phyloP scores from a whole-genome alignment of 2,113 vertebrate genomes.

The Myocastor coypus region DNA sequence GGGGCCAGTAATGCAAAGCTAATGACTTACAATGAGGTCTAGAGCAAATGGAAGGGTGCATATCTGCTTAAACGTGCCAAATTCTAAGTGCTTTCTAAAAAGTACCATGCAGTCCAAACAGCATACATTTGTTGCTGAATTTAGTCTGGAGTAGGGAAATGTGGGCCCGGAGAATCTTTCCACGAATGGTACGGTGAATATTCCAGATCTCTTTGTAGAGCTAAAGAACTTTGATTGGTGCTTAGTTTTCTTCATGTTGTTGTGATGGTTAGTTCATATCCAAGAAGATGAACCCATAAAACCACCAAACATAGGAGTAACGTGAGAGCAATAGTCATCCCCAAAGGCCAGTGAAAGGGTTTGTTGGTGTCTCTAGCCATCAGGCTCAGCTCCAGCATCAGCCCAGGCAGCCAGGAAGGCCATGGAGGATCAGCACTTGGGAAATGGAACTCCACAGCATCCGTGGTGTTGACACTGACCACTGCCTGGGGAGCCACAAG shows the following conservation, averaged over 20 bases:
- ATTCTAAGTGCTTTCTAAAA: slow-evolving; percentile 43
- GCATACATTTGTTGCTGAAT: slow-evolving; percentile 25
- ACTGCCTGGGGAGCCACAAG: neutral
- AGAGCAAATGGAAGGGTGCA: neutral
- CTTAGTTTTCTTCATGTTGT: neutral
- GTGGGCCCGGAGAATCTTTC: slow-evolving; percentile 21
- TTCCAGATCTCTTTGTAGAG: neutral
- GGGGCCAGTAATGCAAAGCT: neutral
- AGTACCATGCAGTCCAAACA: slow-evolving; percentile 48
- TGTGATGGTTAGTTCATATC: neutral
- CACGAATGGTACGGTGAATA: neutral
- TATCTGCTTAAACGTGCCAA: slow-evolving; percentile 15
- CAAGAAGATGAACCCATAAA: neutral
- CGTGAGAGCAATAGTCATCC: neutral
- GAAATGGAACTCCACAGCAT: neutral
- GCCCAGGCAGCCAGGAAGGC: neutral
- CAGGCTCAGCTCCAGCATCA: neutral
- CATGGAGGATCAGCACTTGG: neutral
- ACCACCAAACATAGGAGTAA: neutral
- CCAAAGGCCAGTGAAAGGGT: neutral
- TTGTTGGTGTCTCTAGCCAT: neutral
- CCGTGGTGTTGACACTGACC: neutral
- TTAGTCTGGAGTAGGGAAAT: neutral
- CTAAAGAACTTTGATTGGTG: neutral
- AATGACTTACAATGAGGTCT: neutral